Conservation (phyloP, 2,888 invertebrate species). For the Germaria angustata region DNA sequence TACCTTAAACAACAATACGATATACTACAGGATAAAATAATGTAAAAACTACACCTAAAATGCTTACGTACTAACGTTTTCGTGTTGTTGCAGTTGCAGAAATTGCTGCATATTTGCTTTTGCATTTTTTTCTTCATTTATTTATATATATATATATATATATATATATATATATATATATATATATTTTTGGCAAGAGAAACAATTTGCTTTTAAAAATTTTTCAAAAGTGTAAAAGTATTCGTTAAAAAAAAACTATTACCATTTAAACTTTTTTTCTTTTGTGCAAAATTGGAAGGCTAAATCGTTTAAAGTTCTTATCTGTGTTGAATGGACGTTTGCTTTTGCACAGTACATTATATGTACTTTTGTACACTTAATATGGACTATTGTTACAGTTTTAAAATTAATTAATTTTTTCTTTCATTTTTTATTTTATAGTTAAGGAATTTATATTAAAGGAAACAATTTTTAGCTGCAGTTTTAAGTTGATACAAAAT, state of each 20-base stretch:
- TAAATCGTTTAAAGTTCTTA: constrained; percentile 43
- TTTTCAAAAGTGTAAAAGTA: constrained; percentile 33
- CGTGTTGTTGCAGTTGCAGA: neutral
- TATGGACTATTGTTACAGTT: constrained; percentile 36
- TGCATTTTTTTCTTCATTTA: neutral
- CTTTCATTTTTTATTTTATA: constrained; percentile 30
- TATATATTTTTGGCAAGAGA: neutral
- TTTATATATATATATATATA: too few relatives aligned
- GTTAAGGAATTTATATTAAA: constrained; percentile 50
- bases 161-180: too few relatives aligned
- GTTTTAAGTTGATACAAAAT: constrained; percentile 21
- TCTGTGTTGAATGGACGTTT: constrained; percentile 38
- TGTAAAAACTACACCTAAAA: neutral
- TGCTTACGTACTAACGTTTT: neutral
- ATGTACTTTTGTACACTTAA: neutral
- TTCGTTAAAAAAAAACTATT: constrained; percentile 15
- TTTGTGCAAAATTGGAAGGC: constrained; percentile 12
- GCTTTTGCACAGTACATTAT: neutral
- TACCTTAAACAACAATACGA: constrained; percentile 1
- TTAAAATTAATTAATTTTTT: constrained; percentile 48
- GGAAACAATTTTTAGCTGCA: constrained; percentile 20
- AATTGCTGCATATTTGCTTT: constrained; percentile 5
- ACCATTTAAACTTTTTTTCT: neutral
- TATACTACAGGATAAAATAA: constrained; percentile 1
- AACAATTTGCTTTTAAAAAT: neutral